Evolutionary conservation across 2,797 vertebrate genomes (phyloP).

Genomic region (Acanthurus lineatus): DNA sequence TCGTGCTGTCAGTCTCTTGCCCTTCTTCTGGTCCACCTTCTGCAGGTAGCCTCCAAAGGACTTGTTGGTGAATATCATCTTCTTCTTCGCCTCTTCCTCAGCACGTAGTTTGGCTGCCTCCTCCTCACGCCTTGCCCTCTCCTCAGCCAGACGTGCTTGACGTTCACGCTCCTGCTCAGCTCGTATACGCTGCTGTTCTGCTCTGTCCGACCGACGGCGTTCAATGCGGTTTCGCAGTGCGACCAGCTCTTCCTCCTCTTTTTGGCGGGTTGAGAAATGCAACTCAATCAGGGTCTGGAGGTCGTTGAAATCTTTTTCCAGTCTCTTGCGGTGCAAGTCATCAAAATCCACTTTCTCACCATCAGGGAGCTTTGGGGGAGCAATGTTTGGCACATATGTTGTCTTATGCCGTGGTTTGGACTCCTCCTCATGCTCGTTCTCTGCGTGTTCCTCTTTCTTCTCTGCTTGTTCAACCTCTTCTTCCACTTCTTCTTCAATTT

Average conservation of each 20-base stretch:
- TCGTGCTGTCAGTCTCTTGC: constrained; percentile 86
- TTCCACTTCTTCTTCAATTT: constrained; percentile 20
- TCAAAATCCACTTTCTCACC: constrained; percentile 89
- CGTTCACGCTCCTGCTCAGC: constrained; percentile 82
- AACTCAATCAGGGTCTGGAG: constrained; percentile 86
- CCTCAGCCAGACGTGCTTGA: constrained; percentile 76
- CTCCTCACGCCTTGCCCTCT: constrained; percentile 82
- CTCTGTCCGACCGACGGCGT: constrained; percentile 80
- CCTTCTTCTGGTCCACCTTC: constrained; percentile 87
- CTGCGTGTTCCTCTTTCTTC: constrained; percentile 15
- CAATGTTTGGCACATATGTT: constrained; percentile 81
- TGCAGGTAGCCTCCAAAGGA: constrained; percentile 87
- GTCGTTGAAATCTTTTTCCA: constrained; percentile 89
- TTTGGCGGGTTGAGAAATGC: constrained; percentile 86
- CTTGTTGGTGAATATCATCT: constrained; percentile 87
- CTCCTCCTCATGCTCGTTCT: constrained; percentile 69
- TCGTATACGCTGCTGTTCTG: constrained; percentile 84
- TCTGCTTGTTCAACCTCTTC: constrained; percentile 44
- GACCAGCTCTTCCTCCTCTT: constrained; percentile 88
- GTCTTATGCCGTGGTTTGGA: constrained; percentile 77
- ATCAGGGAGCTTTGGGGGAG: constrained; percentile 86
- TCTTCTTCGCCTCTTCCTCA: constrained; percentile 88
- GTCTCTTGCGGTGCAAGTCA: constrained; percentile 87
- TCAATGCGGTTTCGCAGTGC: constrained; percentile 84
- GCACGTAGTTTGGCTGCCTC: constrained; percentile 83